Percentiles rank a stretch among this genome's conserved stretches.
Conservation (phyloP, 2,888 invertebrate genomes). For the Ophion obscuratus region DNA sequence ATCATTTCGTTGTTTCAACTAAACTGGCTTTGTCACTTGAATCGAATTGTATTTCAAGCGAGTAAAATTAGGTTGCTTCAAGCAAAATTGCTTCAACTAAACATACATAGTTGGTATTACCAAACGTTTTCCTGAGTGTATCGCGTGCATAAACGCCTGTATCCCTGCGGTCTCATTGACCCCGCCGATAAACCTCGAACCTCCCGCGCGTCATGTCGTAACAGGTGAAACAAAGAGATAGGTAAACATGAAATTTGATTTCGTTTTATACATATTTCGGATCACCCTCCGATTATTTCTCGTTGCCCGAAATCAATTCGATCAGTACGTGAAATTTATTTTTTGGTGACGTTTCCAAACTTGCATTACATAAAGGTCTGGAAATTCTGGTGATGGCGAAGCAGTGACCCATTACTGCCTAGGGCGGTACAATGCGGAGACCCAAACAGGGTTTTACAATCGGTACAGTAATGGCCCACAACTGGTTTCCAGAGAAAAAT, state of each 20-base stretch:
- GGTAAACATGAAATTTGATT: background rate
- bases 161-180: background rate
- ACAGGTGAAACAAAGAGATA: background rate
- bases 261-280: background rate
- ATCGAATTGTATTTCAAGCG: no score
- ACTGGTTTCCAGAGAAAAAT: no score
- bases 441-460: no score
- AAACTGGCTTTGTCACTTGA: no score
- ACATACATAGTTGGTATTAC: no score
- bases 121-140: no score
- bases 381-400: background rate
- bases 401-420: no score
- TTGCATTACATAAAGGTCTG: background rate
- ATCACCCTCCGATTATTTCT: background rate
- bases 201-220: background rate
- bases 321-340: background rate
- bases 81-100: no score
- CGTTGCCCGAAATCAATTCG: background rate
- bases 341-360: background rate
- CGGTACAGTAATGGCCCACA: no score
- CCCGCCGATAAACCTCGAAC: background rate
- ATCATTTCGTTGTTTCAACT: no score
- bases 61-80: no score
- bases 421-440: no score
- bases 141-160: conserved; percentile 50